phyloP scores from a whole-genome alignment of 37 sponge, comb jelly and placozoan genomes.

The Chondrosia reniformis region DNA sequence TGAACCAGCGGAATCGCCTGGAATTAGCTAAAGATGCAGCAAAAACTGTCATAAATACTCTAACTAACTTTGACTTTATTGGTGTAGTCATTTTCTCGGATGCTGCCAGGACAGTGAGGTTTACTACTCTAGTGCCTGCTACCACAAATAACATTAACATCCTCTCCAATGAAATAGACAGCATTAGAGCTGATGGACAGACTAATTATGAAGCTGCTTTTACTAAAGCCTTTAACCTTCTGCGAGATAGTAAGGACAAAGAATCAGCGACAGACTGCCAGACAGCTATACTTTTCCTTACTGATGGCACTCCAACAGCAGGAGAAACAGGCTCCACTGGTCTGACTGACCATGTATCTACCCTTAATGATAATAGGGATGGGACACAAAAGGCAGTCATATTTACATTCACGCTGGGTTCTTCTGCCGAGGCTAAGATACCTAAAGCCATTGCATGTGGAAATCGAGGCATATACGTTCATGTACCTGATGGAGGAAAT shows the following conservation, averaged over 20 bases:
- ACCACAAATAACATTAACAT: background rate
- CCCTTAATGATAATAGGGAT: background rate
- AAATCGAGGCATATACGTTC: background rate
- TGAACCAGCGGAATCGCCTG: background rate
- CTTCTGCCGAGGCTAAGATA: background rate
- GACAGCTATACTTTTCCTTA: constrained; percentile 9
- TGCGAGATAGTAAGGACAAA: background rate
- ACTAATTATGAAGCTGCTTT: constrained; percentile 13
- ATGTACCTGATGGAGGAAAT: background rate
- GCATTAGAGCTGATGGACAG: background rate
- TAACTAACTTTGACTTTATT: background rate
- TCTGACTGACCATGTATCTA: background rate
- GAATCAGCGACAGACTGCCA: background rate
- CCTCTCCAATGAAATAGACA: background rate
- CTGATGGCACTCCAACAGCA: background rate
- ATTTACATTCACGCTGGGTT: background rate
- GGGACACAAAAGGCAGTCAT: background rate
- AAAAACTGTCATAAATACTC: background rate
- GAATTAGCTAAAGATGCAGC: background rate
- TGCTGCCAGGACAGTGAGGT: background rate
- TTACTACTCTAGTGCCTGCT: background rate
- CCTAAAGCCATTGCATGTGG: constrained; percentile 10
- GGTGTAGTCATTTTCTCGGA: constrained; percentile 1
- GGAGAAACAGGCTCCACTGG: background rate
- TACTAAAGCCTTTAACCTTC: background rate